These are phyloP conservation scores for Poecile atricapillus DNA, from an alignment of 2,113 vertebrate genomes.

Conservation along the genomic window DNA sequence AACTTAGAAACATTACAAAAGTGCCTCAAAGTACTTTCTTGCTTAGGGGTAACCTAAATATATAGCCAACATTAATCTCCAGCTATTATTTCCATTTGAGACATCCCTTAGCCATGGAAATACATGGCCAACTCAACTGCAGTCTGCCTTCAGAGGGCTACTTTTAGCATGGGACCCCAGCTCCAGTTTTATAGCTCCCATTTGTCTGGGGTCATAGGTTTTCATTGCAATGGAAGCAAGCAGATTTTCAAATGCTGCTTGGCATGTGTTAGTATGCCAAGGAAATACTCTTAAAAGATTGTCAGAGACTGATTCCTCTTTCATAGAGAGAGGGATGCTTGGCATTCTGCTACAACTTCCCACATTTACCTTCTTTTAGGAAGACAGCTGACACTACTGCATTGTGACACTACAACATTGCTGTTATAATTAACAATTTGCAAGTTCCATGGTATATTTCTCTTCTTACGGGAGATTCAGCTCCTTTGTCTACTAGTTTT, in stretches of 20 bases:
- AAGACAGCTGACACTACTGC: not conserved
- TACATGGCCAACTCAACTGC: not conserved
- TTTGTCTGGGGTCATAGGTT: not conserved
- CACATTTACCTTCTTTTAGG: conserved; percentile 33
- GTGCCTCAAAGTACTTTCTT: not conserved
- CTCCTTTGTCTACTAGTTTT: not conserved
- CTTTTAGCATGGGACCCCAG: not conserved
- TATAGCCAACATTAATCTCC: not conserved
- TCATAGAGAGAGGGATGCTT: not conserved
- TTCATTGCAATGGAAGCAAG: conserved; percentile 38
- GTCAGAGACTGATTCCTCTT: not conserved
- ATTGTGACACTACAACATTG: not conserved
- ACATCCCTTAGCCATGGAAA: not conserved
- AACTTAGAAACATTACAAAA: conserved; percentile 9
- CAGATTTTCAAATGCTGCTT: not conserved
- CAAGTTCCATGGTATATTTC: not conserved
- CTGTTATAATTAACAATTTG: not conserved
- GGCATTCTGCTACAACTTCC: conserved; percentile 7
- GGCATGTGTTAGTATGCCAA: not conserved
- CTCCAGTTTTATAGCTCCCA: conserved; percentile 7
- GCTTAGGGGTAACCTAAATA: not conserved
- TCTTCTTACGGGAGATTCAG: not conserved
- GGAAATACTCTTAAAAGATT: not conserved
- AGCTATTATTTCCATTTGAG: conserved; percentile 6
- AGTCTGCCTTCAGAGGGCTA: not conserved